Evolutionary conservation across 2,888 invertebrate genomes (phyloP).

Genomic region (Epirrhoe tristata): DNA sequence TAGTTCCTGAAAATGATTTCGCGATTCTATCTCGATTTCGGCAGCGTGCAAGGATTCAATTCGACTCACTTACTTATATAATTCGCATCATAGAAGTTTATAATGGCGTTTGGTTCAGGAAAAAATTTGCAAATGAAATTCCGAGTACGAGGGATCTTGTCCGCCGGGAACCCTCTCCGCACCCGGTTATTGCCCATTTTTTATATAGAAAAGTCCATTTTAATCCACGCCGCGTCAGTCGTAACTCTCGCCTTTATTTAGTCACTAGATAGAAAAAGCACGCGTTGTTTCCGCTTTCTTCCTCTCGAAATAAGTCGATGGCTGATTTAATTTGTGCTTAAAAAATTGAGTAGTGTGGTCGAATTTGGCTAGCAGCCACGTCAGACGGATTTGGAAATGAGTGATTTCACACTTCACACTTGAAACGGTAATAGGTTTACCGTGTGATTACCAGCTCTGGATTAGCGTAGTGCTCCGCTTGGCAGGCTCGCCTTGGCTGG

Average conservation of each 20-base stretch:
- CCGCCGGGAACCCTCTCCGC: slow-evolving; percentile 59
- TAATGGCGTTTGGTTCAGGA: slow-evolving; percentile 63
- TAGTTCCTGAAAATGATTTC: slow-evolving; percentile 50
- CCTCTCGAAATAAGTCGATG: slow-evolving; percentile 50
- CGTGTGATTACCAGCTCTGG: slow-evolving; percentile 67
- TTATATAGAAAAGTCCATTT: slow-evolving; percentile 67
- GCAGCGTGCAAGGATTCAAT: slow-evolving; percentile 52
- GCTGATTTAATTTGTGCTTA: slow-evolving; percentile 50
- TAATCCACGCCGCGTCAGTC: slow-evolving; percentile 65
- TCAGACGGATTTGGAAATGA: slow-evolving; percentile 51
- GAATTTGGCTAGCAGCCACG: slow-evolving; percentile 47
- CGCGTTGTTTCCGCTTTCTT: slow-evolving; percentile 53
- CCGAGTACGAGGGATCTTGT: slow-evolving; percentile 60
- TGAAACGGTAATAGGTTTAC: slow-evolving; percentile 64
- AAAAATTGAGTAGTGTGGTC: slow-evolving; percentile 46
- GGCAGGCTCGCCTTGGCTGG: slow-evolving; percentile 49
- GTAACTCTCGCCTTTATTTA: slow-evolving; percentile 74
- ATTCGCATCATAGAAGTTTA: slow-evolving; percentile 55
- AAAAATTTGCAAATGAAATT: slow-evolving; percentile 74
- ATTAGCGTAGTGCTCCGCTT: slow-evolving; percentile 52
- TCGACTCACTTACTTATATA: slow-evolving; percentile 54
- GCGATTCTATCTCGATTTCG: slow-evolving; percentile 42
- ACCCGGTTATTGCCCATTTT: slow-evolving; percentile 71
- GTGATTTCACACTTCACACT: slow-evolving; percentile 68
- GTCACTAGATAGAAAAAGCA: slow-evolving; percentile 68